A percentile compares a stretch with the other conserved stretches of the same genome.
Evolutionary conservation across 2,797 vertebrate genomes (phyloP).

Genomic region (Rallus crepitans): DNA sequence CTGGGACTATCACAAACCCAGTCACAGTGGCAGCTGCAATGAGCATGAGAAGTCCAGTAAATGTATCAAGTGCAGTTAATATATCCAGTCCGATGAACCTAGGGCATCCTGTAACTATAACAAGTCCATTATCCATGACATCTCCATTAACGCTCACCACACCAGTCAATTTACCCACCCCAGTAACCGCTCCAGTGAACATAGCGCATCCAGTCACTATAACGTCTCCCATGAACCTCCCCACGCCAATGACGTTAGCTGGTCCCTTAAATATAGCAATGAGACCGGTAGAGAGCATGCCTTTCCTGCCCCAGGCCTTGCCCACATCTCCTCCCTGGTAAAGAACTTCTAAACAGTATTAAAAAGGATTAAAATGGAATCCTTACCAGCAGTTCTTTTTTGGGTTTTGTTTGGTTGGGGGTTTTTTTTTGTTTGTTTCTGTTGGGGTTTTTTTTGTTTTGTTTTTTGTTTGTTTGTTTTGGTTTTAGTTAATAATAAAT

Average conservation of each 20-base stretch:
- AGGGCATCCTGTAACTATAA: constrained; percentile 88
- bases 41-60: constrained; percentile 92
- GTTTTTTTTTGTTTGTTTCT: not conserved
- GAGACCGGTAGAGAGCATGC: constrained; percentile 89
- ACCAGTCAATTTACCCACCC: constrained; percentile 89
- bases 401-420: constrained; percentile 48
- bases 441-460: not conserved
- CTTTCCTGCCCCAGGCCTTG: constrained; percentile 96
- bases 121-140: constrained; percentile 95
- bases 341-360: constrained; percentile 81
- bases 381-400: constrained; percentile 83
- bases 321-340: constrained; percentile 97
- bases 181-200: constrained; percentile 89
- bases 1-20: constrained; percentile 88
- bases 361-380: constrained; percentile 81
- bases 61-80: constrained; percentile 86
- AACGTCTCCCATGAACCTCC: constrained; percentile 92
- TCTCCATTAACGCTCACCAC: constrained; percentile 87
- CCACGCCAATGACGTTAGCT: constrained; percentile 90
- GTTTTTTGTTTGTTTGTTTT: constrained; percentile 20
- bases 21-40: constrained; percentile 97
- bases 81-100: constrained; percentile 86
- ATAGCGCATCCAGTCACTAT: constrained; percentile 97
- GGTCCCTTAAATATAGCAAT: constrained; percentile 92
- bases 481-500: constrained; percentile 62